phyloP scores from a whole-genome alignment of 2,113 vertebrate genomes.

The Gobio gobio region DNA sequence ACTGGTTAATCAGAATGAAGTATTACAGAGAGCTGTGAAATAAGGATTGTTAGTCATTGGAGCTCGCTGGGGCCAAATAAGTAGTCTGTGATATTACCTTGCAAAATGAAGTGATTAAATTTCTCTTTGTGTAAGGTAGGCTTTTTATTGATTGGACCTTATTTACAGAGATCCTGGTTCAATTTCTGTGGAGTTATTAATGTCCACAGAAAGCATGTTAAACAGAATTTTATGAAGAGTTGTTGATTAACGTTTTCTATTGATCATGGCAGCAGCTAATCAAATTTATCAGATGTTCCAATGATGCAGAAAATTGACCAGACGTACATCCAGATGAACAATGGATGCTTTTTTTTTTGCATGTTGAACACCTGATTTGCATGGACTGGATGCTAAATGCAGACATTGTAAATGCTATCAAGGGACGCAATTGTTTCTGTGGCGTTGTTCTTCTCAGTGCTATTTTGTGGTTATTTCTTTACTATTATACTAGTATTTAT shows the following conservation, averaged over 20 bases:
- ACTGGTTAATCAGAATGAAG: not conserved
- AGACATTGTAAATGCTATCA: not conserved
- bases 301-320: not conserved
- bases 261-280: not conserved
- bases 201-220: not conserved
- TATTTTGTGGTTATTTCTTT: too few species aligned
- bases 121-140: not conserved
- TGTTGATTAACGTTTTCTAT: not conserved
- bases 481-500: too few species aligned
- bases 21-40: not conserved
- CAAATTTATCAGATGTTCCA: not conserved
- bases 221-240: not conserved
- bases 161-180: not conserved
- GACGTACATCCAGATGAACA: not conserved
- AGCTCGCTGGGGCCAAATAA: not conserved
- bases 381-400: not conserved
- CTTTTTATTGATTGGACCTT: not conserved
- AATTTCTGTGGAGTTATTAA: not conserved
- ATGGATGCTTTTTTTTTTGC: not conserved
- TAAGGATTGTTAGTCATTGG: not conserved
- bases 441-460: too few species aligned
- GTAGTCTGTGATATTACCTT: not conserved
- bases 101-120: not conserved
- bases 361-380: not conserved
- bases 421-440: not conserved